A percentile compares a stretch with the other conserved stretches of the same genome.
Conservation (phyloP, 2,888 invertebrate species). For the Stenotaenia linearis region DNA sequence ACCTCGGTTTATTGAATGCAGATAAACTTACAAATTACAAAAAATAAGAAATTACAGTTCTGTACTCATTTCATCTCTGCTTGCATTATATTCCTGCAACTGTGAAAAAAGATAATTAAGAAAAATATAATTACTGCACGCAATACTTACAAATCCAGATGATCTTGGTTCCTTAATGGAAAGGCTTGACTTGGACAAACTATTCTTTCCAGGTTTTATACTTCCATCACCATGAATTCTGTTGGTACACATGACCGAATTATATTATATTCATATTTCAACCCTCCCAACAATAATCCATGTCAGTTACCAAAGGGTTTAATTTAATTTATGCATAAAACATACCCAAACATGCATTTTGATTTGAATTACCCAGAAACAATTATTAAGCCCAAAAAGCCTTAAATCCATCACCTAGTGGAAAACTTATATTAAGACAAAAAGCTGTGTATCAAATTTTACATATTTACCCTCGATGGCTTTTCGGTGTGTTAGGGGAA, state of each 20-base stretch:
- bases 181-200: neutral
- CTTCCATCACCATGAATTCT: neutral
- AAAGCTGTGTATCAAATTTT: neutral
- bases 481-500: neutral
- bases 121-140: neutral
- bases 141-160: neutral
- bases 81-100: neutral
- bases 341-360: neutral
- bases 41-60: neutral
- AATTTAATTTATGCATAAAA: too few species aligned
- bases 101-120: neutral
- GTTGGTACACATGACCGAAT: too few species aligned
- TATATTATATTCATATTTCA: too few species aligned
- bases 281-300: too few species aligned
- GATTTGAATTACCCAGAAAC: too few species aligned
- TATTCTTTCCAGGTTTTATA: neutral
- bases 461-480: neutral
- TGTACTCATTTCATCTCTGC: neutral
- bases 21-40: neutral
- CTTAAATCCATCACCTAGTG: neutral
- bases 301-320: too few species aligned
- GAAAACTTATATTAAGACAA: neutral
- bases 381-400: neutral
- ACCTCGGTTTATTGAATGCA: too few species aligned
- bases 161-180: neutral